phyloP scores from a whole-genome alignment of 2,888 invertebrate genomes.

The Parelbella ahira region DNA sequence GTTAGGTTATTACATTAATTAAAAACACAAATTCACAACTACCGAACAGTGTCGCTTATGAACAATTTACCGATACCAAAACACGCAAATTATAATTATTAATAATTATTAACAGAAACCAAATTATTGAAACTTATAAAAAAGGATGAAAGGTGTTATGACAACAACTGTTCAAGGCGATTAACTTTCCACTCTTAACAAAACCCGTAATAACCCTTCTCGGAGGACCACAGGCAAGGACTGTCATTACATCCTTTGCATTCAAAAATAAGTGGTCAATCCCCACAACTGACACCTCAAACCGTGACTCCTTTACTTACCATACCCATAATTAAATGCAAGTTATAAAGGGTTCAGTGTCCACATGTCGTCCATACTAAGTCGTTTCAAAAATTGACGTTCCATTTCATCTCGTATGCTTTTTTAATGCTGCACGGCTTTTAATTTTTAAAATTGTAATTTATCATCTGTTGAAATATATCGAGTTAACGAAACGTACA shows the following conservation, averaged over 20 bases:
- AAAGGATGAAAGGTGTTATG: slow-evolving; percentile 15
- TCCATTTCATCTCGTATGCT: slow-evolving; percentile 16
- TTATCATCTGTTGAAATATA: slow-evolving; percentile 17
- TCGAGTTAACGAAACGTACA: too few relatives aligned
- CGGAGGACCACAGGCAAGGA: slow-evolving; percentile 15
- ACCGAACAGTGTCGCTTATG: too few relatives aligned
- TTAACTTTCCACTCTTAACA: slow-evolving; percentile 43
- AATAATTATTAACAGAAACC: too few relatives aligned
- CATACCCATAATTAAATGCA: slow-evolving; percentile 64
- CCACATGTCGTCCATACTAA: slow-evolving; percentile 60
- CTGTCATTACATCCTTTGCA: slow-evolving; percentile 27
- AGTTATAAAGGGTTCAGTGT: slow-evolving; percentile 64
- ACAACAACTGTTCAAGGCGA: slow-evolving; percentile 34
- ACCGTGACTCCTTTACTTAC: slow-evolving; percentile 58
- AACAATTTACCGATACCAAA: too few relatives aligned
- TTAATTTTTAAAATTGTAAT: slow-evolving; percentile 5
- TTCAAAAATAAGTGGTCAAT: slow-evolving; percentile 66
- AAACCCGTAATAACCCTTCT: slow-evolving; percentile 53
- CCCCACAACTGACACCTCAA: slow-evolving; percentile 70
- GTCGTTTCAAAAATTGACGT: slow-evolving; percentile 15
- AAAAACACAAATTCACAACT: too few relatives aligned
- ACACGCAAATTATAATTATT: too few relatives aligned
- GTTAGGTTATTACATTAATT: too few relatives aligned
- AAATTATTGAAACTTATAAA: slow-evolving; percentile 9
- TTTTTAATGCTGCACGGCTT: too few relatives aligned